Conservation (phyloP, 2,888 invertebrate species). For the Aphidoletes aphidimyza region DNA sequence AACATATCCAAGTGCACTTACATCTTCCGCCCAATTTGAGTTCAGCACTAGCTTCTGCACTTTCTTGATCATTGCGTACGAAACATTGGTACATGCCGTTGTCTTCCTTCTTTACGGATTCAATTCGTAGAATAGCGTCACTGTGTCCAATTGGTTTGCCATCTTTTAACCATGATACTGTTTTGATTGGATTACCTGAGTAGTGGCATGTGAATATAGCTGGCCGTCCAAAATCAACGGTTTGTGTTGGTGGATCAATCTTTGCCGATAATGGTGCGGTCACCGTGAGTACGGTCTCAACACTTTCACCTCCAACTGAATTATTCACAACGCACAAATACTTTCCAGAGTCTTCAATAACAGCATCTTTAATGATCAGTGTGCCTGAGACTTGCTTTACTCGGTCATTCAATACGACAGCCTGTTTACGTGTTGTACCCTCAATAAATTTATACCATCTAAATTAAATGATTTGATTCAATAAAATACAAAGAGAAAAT, state of each 20-base stretch:
- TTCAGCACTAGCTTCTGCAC: constrained; percentile 92
- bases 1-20: constrained; percentile 66
- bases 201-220: constrained; percentile 92
- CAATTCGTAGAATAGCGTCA: constrained; percentile 84
- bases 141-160: constrained; percentile 87
- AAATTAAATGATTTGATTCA: constrained; percentile 67
- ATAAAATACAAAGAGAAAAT: neutral
- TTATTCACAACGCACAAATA: constrained; percentile 95
- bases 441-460: constrained; percentile 96
- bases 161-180: constrained; percentile 92
- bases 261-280: constrained; percentile 89
- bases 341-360: constrained; percentile 92
- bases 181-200: constrained; percentile 90
- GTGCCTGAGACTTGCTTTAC: constrained; percentile 94
- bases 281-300: constrained; percentile 91
- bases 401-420: constrained; percentile 88
- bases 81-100: constrained; percentile 98
- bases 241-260: constrained; percentile 90
- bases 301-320: constrained; percentile 92
- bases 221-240: constrained; percentile 92
- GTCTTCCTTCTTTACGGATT: constrained; percentile 91
- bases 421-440: constrained; percentile 84
- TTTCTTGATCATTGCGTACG: constrained; percentile 91
- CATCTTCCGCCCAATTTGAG: constrained; percentile 91
- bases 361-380: constrained; percentile 89